Evolutionary conservation across 2,888 invertebrate species (phyloP).

Genomic region (Megamerina dolium): DNA sequence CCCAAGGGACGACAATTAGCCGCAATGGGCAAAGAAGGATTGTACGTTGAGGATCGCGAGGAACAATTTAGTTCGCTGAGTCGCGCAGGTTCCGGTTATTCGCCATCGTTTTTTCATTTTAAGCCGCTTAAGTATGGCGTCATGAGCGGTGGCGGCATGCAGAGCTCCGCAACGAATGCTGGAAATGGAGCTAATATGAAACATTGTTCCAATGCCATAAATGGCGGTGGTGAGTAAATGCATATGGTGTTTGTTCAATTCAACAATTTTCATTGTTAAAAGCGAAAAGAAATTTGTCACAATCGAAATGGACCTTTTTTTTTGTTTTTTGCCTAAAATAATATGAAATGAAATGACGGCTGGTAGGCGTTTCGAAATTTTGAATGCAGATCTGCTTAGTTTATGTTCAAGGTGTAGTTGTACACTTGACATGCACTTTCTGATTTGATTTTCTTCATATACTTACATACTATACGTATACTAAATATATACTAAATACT

Average conservation of each 20-base stretch:
- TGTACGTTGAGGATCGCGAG: constrained; percentile 74
- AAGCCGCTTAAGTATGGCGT: constrained; percentile 78
- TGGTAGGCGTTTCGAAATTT: too few relatives aligned
- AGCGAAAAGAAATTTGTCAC: constrained; percentile 3
- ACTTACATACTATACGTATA: too few relatives aligned
- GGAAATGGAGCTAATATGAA: constrained; percentile 51
- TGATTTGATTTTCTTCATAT: too few relatives aligned
- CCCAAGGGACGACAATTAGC: constrained; percentile 88
- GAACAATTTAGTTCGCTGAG: constrained; percentile 76
- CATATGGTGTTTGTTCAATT: too few relatives aligned
- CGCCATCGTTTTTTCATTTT: constrained; percentile 89
- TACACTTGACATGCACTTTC: too few relatives aligned
- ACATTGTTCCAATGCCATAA: constrained; percentile 48
- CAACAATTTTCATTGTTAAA: too few relatives aligned
- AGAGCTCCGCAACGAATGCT: constrained; percentile 46
- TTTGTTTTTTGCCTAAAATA: too few relatives aligned
- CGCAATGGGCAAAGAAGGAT: constrained; percentile 84
- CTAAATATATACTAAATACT: too few relatives aligned
- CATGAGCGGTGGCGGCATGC: constrained; percentile 52
- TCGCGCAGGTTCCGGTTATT: constrained; percentile 74
- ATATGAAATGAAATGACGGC: too few relatives aligned
- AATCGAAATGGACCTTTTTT: too few relatives aligned
- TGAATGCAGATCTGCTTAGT: too few relatives aligned
- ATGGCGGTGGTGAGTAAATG: constrained; percentile 44
- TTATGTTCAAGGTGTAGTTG: too few relatives aligned